Conservation (phyloP, 2,888 invertebrate genomes). For the Orgyia antiqua region DNA sequence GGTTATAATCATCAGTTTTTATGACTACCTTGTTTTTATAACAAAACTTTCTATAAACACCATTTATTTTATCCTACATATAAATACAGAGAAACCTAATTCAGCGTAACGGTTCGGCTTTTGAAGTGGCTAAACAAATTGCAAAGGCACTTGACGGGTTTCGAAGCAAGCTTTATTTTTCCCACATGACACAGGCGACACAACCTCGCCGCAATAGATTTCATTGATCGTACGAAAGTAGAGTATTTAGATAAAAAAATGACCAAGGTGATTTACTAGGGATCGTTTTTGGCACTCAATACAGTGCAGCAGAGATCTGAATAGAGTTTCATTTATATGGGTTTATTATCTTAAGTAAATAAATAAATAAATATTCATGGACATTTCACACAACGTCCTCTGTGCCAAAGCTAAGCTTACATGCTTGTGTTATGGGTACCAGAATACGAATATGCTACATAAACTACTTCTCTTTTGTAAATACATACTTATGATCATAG, state of each 20-base stretch:
- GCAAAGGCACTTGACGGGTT: slow-evolving; percentile 55
- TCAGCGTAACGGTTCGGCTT: slow-evolving; percentile 33
- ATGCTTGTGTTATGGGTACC: too few relatives aligned
- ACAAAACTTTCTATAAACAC: too few relatives aligned
- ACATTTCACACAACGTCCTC: too few relatives aligned
- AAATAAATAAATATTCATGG: too few relatives aligned
- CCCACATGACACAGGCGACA: slow-evolving; percentile 51
- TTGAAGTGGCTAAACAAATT: slow-evolving; percentile 65
- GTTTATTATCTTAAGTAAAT: too few relatives aligned
- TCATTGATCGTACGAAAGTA: slow-evolving; percentile 42
- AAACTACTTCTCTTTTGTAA: too few relatives aligned
- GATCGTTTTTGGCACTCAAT: slow-evolving; percentile 31
- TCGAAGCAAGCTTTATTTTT: slow-evolving; percentile 51
- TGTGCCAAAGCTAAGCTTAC: too few relatives aligned
- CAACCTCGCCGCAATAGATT: slow-evolving; percentile 40
- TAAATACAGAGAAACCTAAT: slow-evolving; percentile 28
- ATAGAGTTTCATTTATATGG: slow-evolving; percentile 26
- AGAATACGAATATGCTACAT: too few relatives aligned
- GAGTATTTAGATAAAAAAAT: slow-evolving; percentile 35
- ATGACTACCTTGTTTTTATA: too few relatives aligned
- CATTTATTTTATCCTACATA: neutral
- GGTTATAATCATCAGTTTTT: too few relatives aligned
- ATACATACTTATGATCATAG: too few relatives aligned
- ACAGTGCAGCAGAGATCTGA: slow-evolving; percentile 7
- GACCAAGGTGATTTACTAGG: slow-evolving; percentile 27